Conservation (phyloP, 2,797 vertebrate genomes). For the Epinephelus malabaricus region DNA sequence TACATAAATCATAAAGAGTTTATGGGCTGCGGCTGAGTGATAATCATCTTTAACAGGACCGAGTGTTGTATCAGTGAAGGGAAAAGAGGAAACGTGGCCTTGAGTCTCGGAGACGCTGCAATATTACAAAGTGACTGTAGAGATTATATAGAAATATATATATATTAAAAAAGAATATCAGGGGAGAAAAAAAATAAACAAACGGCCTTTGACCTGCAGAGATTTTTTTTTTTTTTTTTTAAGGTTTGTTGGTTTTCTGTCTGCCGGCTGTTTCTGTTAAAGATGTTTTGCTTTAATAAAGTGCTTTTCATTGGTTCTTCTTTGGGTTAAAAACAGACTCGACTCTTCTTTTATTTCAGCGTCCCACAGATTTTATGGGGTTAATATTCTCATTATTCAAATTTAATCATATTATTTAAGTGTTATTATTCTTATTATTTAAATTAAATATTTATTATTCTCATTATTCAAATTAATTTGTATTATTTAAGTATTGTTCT, state of each 20-base stretch:
- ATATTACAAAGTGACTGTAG: conserved; percentile 41
- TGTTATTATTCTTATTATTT: no score
- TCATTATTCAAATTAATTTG: no score
- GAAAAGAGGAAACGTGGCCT: conserved; percentile 36
- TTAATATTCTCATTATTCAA: no score
- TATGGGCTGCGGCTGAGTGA: conserved; percentile 17
- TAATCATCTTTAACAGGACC: conserved; percentile 18
- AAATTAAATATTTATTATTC: no score
- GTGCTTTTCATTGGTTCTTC: conserved; percentile 51
- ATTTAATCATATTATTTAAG: no score
- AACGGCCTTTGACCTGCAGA: conserved; percentile 15
- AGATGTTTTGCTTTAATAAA: conserved; percentile 73
- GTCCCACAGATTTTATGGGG: not conserved
- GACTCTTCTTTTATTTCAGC: not conserved
- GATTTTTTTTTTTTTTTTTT: conserved; percentile 22
- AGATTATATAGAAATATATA: not conserved
- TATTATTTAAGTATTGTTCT: no score
- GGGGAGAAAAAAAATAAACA: not conserved
- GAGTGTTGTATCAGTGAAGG: no score
- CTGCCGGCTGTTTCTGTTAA: conserved; percentile 32
- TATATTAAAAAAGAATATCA: conserved; percentile 1
- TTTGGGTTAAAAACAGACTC: conserved; percentile 10
- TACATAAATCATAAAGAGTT: conserved; percentile 52
- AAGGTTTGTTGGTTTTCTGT: conserved; percentile 37
- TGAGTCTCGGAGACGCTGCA: conserved; percentile 51